These are phyloP conservation scores for Drosophila macrospina DNA, from an alignment of 2,888 invertebrate species.

Conservation along the genomic window DNA sequence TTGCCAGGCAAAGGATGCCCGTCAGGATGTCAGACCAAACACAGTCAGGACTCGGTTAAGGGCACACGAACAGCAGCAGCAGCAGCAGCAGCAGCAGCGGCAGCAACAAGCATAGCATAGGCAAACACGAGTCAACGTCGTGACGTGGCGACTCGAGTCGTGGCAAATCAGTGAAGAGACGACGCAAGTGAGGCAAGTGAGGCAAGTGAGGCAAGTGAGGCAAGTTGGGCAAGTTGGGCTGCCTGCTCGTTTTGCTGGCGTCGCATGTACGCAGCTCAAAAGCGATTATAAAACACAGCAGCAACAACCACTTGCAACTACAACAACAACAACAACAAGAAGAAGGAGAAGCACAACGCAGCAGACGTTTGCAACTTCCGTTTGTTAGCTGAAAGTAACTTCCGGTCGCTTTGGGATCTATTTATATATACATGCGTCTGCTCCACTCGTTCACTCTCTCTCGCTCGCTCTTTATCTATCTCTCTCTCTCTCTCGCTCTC, in stretches of 20 bases:
- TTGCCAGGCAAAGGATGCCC: conserved; percentile 29
- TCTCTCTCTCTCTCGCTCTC: no score
- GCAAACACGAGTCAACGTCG: conserved; percentile 7
- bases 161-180: conserved; percentile 6
- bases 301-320: conserved; percentile 24
- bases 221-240: background rate
- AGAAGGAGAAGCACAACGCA: conserved; percentile 8
- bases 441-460: no score
- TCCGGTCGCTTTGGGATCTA: conserved; percentile 65
- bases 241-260: conserved; percentile 21
- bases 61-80: conserved; percentile 34
- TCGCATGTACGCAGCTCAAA: conserved; percentile 36
- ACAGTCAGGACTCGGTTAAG: conserved; percentile 22
- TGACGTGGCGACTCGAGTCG: conserved; percentile 6
- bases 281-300: conserved; percentile 59
- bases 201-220: background rate
- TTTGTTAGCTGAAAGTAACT: conserved; percentile 67
- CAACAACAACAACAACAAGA: conserved; percentile 12
- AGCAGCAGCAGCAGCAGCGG: conserved; percentile 1
- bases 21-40: conserved; percentile 9
- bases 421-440: conserved; percentile 14
- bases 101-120: conserved; percentile 3
- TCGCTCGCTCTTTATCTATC: background rate
- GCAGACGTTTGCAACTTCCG: conserved; percentile 72
- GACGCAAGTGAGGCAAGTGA: background rate